phyloP scores from a whole-genome alignment of 2,113 vertebrate genomes.

The Etheostoma spectabile region DNA sequence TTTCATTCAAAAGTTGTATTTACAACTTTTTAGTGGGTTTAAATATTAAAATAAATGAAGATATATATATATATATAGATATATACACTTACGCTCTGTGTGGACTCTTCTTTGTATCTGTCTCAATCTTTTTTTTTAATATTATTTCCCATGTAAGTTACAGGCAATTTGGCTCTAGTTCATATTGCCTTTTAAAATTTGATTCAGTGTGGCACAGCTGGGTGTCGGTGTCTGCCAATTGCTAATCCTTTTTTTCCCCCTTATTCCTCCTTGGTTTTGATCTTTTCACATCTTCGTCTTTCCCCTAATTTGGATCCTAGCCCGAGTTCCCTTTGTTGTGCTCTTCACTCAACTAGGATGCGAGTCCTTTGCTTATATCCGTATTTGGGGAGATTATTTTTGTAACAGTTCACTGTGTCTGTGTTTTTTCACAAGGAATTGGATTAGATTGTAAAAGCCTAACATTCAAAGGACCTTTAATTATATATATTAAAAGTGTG shows the following conservation, averaged over 20 bases:
- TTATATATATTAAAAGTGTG: too few species aligned
- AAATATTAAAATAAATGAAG: conserved; percentile 92
- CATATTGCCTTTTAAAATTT: conserved; percentile 50
- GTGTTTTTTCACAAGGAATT: conserved; percentile 16
- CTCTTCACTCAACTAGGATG: conserved; percentile 39
- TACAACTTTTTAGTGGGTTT: conserved; percentile 98
- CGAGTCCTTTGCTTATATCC: conserved; percentile 40
- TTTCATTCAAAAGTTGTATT: conserved; percentile 96
- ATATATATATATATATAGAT: conserved; percentile 77
- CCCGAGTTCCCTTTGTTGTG: conserved; percentile 56
- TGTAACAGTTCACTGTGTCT: neutral
- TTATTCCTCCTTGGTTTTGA: conserved; percentile 58
- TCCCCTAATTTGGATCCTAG: conserved; percentile 55
- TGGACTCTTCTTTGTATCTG: conserved; percentile 71
- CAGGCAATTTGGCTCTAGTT: conserved; percentile 34
- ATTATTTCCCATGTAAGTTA: conserved; percentile 21
- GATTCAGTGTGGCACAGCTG: conserved; percentile 66
- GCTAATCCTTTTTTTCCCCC: conserved; percentile 26
- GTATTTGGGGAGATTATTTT: conserved; percentile 44
- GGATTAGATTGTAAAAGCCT: conserved; percentile 24
- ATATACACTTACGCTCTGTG: conserved; percentile 63
- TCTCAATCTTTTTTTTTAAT: conserved; percentile 48
- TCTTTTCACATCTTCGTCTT: conserved; percentile 65
- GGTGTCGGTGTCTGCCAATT: conserved; percentile 61
- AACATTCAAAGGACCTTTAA: neutral